Evolutionary conservation across 1,140 invertebrate species (phyloP).

Genomic region (Neomicropteryx cornuta): DNA sequence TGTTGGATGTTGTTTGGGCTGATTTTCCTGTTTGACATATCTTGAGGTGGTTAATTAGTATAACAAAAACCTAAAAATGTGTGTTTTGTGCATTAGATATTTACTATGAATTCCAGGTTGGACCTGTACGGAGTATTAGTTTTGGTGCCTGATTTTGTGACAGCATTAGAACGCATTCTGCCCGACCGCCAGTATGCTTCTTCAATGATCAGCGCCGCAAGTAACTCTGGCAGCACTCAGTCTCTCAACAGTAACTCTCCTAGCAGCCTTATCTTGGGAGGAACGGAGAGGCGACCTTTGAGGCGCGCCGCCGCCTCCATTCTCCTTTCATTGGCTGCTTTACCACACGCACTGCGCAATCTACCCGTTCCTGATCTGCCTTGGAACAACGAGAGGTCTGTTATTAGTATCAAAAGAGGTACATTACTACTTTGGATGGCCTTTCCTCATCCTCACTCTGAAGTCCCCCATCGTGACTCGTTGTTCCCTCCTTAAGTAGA

Average conservation of each 20-base stretch:
- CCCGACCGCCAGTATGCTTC: constrained; percentile 66
- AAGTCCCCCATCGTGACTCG: too few species aligned
- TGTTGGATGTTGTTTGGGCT: too few species aligned
- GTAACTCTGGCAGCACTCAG: constrained; percentile 43
- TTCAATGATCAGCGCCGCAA: constrained; percentile 18
- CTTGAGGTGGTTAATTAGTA: too few species aligned
- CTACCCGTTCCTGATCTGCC: constrained; percentile 65
- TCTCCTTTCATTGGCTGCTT: constrained; percentile 75
- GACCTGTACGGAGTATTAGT: constrained; percentile 91
- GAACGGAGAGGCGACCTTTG: constrained; percentile 65
- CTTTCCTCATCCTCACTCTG: too few species aligned
- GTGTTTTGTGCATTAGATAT: constrained; percentile 1
- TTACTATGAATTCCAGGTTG: constrained; percentile 55
- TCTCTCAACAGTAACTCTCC: constrained; percentile 62
- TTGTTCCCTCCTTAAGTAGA: too few species aligned
- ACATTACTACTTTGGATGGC: too few species aligned
- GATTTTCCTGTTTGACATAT: too few species aligned
- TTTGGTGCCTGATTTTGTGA: constrained; percentile 78
- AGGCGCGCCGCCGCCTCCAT: constrained; percentile 84
- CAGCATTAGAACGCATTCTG: constrained; percentile 79
- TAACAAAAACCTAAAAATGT: background rate
- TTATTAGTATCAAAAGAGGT: too few species aligned
- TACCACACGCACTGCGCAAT: constrained; percentile 86
- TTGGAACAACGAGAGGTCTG: constrained; percentile 34
- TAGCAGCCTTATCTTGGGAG: constrained; percentile 50